Evolutionary conservation across 2,113 vertebrate genomes (phyloP).

Genomic region (Protomyctophum bolini): DNA sequence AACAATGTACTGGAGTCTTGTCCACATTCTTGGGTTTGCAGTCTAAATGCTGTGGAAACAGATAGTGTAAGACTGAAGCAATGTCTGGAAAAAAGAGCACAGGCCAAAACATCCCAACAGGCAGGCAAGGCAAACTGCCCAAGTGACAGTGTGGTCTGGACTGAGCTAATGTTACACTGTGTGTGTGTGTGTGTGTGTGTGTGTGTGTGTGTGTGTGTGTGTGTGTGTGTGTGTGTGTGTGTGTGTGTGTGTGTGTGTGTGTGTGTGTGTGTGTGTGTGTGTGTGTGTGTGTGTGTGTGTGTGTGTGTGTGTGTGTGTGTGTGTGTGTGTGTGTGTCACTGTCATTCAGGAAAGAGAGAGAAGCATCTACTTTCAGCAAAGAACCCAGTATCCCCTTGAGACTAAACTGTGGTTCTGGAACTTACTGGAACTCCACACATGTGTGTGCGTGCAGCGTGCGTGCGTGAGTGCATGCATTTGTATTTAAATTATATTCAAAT

Average conservation of each 20-base stretch:
- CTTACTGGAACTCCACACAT: slow-evolving; percentile 64
- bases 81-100: slow-evolving; percentile 60
- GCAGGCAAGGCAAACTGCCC: slow-evolving; percentile 42
- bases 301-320: slow-evolving; percentile 6
- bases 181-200: slow-evolving; percentile 7
- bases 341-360: slow-evolving; percentile 48
- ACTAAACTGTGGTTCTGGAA: slow-evolving; percentile 51
- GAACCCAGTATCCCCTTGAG: slow-evolving; percentile 40
- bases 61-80: slow-evolving; percentile 69
- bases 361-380: slow-evolving; percentile 27
- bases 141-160: slow-evolving; percentile 47
- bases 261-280: background rate
- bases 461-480: slow-evolving; percentile 10
- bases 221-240: slow-evolving; percentile 11
- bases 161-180: slow-evolving; percentile 40
- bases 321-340: slow-evolving; percentile 14
- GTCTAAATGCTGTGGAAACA: slow-evolving; percentile 69
- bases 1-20: slow-evolving; percentile 57
- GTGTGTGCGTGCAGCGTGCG: slow-evolving; percentile 27
- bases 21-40: slow-evolving; percentile 69
- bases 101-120: slow-evolving; percentile 37
- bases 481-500: slow-evolving; percentile 23
- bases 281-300: slow-evolving; percentile 3
- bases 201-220: slow-evolving; percentile 13
- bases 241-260: slow-evolving; percentile 10